Percentiles rank a stretch among this genome's conserved stretches.
These are phyloP conservation scores for Turritopsis dohrnii DNA, from an alignment of 30 jellyfish, hydroid and myxozoan genomes.

Conservation along the genomic window DNA sequence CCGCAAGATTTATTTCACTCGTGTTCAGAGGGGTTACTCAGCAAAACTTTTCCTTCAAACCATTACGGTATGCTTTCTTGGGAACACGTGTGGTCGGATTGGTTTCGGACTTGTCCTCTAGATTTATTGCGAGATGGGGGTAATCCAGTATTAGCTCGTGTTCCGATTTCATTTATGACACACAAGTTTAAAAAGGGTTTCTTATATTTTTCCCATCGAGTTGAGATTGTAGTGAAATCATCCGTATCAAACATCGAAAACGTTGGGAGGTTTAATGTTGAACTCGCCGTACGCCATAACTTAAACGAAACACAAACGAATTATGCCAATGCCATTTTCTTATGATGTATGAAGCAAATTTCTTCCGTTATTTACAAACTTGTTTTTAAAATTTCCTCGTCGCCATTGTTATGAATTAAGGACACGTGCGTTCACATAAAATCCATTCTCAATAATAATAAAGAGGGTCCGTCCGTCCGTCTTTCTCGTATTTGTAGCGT, in stretches of 20 bases:
- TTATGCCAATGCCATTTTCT: background rate
- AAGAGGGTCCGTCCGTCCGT: too few relatives aligned
- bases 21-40: background rate
- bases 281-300: background rate
- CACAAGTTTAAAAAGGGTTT: background rate
- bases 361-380: background rate
- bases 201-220: constrained; percentile 15
- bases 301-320: background rate
- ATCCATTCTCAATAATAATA: too few relatives aligned
- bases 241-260: constrained; percentile 7
- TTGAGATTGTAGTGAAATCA: background rate
- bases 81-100: background rate
- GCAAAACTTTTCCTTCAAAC: background rate
- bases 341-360: background rate
- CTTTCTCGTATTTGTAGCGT: too few relatives aligned
- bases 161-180: background rate
- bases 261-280: constrained; percentile 10
- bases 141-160: background rate
- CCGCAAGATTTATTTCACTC: background rate
- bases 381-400: background rate
- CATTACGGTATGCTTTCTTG: background rate
- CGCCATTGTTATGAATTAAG: background rate
- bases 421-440: too few relatives aligned
- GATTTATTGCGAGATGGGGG: background rate
- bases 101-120: background rate